Conservation (phyloP, 2,797 vertebrate species). For the Pitangus sulphuratus region DNA sequence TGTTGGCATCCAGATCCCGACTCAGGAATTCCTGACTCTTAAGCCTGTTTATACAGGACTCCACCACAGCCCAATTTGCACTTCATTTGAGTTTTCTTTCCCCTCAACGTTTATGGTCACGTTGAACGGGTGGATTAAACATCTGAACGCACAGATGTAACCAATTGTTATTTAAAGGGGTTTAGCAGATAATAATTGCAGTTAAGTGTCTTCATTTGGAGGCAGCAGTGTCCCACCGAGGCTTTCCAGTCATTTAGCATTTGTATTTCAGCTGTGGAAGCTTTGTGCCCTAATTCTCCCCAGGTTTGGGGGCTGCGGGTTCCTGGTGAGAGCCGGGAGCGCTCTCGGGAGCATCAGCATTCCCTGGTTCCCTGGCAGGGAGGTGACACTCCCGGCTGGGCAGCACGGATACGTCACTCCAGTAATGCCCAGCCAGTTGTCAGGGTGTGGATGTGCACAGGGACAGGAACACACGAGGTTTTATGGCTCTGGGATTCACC, state of each 20-base stretch:
- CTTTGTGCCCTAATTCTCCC: not conserved
- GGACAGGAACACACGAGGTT: not conserved
- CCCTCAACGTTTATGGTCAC: conserved; percentile 11
- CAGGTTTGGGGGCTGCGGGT: not conserved
- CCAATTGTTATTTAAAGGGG: not conserved
- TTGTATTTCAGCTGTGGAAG: not conserved
- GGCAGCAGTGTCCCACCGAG: accelerated
- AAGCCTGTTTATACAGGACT: conserved; percentile 64
- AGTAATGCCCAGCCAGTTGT: not conserved
- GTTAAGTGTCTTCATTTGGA: not conserved
- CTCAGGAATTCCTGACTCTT: conserved; percentile 68
- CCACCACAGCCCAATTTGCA: conserved; percentile 65
- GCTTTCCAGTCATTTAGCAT: not conserved
- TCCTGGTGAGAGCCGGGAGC: not conserved
- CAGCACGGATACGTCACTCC: not conserved
- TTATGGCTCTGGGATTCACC: not conserved
- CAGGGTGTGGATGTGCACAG: not conserved
- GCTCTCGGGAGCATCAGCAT: not conserved
- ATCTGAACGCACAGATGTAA: not conserved
- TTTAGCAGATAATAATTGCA: not conserved
- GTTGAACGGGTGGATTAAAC: not conserved
- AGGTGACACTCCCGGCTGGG: not conserved
- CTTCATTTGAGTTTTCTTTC: conserved; percentile 43
- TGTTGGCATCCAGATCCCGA: conserved; percentile 41
- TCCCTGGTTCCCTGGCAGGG: not conserved